Evolutionary conservation across 2,113 vertebrate species (phyloP), one percentile per base, ranked within the genome.

Genomic region (Promerops cafer): DNA sequence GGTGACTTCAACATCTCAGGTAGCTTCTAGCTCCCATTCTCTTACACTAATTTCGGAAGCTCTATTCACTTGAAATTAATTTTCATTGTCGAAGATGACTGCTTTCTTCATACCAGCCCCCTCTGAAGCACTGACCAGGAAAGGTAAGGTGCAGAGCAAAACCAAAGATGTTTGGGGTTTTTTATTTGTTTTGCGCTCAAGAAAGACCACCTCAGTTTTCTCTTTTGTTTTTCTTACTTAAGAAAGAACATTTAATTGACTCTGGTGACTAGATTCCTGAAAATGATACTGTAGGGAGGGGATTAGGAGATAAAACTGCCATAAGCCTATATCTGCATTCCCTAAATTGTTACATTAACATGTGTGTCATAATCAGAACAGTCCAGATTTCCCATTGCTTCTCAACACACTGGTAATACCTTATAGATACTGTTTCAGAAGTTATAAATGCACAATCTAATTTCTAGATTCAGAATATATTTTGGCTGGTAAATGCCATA

Each of bases 101-200:
- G 19, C 47, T 87, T 65, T 24, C 16, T 56, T 72, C n/a, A 33
- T 39, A 54, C 16, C 10, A 53, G 50, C 20, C n/a, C 21, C 4
- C 11, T 68, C 35, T 27, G 68, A 65, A 63, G 47, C 60, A 63
- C 59, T 39, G 39, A 74, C 22, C 13, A 61, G 64, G 33, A 72
- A 60, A 74, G 45, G 28, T 14, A 28, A 83, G 47, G 52, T 1
- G 2, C 30, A 57, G 42, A 77, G n/a, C 16, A 27, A 78, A 87
- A 65, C 1, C 26, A 49, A 89, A 78, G 9, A 2, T 3, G 0
- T 1, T 45, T 40, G 18, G 2, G 0, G 0, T 0, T 37, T 81
- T 77, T 35, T 26, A 42, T 8, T 31, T 53, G 14, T 19, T 82
- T 63, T 60, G 8, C 72, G 9, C 37, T 61, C 35, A 68, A 71